A percentile compares a stretch with the other conserved stretches of the same genome.
These are phyloP conservation scores for Brachyistius frenatus DNA, from an alignment of 2,113 vertebrate genomes.

Conservation along the genomic window DNA sequence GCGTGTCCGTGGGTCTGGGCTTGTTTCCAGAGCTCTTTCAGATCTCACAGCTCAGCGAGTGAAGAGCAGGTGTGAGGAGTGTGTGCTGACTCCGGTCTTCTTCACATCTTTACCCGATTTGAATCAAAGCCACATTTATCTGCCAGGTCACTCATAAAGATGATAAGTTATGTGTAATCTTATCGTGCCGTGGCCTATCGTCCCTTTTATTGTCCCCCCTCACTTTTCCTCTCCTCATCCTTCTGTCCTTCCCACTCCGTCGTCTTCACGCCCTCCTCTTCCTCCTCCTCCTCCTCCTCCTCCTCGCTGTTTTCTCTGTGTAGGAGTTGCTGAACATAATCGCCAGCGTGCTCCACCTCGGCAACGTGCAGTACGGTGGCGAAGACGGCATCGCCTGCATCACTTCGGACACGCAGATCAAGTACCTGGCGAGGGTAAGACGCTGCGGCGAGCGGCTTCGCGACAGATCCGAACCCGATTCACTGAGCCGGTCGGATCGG, in stretches of 20 bases:
- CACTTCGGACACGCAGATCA: constrained; percentile 94
- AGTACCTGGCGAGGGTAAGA: constrained; percentile 93
- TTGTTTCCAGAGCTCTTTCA: constrained; percentile 25
- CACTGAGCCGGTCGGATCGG: no score
- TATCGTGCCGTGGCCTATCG: background rate
- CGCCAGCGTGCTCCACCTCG: constrained; percentile 95
- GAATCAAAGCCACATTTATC: constrained; percentile 17
- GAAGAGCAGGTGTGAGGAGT: constrained; percentile 49
- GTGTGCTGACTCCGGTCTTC: background rate
- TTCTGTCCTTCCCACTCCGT: background rate
- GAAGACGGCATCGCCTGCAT: constrained; percentile 92
- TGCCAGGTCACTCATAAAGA: constrained; percentile 31
- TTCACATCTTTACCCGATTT: background rate
- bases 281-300: background rate
- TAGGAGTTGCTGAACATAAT: constrained; percentile 96
- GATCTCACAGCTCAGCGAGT: constrained; percentile 28
- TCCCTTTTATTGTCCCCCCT: constrained; percentile 20
- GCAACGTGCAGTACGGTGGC: constrained; percentile 93
- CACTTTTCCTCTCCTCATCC: no score
- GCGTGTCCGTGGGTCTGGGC: constrained; percentile 45
- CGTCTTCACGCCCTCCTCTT: no score
- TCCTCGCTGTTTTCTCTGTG: background rate
- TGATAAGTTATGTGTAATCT: constrained; percentile 15
- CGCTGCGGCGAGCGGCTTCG: background rate
- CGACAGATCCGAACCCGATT: no score